Percentiles rank a stretch among this genome's conserved stretches.
These are phyloP conservation scores for Tromatobia lineatoria DNA, from an alignment of 2,888 invertebrate genomes.

Conservation along the genomic window DNA sequence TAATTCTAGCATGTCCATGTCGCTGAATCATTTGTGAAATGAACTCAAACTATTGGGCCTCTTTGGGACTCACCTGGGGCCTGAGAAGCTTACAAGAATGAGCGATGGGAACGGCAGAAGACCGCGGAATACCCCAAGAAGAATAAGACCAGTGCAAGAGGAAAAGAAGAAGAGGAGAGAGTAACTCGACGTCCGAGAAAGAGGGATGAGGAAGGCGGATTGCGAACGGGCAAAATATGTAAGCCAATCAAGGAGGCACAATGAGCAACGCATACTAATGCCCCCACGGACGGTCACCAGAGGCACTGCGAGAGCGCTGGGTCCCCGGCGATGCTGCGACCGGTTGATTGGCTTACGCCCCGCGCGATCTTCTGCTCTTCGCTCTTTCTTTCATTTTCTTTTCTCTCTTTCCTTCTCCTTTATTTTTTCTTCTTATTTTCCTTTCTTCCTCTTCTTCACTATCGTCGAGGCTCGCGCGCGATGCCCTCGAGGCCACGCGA, in stretches of 20 bases:
- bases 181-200: constrained; percentile 19
- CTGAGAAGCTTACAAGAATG: not conserved
- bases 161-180: not conserved
- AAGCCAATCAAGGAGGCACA: constrained; percentile 70
- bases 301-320: constrained; percentile 43
- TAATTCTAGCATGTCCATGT: not conserved
- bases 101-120: not conserved
- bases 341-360: constrained; percentile 71
- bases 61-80: constrained; percentile 3
- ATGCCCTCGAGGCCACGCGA: constrained; percentile 60
- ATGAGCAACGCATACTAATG: constrained; percentile 72
- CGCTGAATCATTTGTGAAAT: not conserved
- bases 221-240: constrained; percentile 65
- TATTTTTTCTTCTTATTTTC: constrained; percentile 30
- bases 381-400: constrained; percentile 32
- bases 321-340: constrained; percentile 65
- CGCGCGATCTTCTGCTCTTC: constrained; percentile 57
- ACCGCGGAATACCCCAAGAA: constrained; percentile 1
- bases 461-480: constrained; percentile 38
- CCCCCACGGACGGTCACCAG: constrained; percentile 59
- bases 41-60: not conserved
- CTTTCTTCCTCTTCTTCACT: constrained; percentile 41
- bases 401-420: constrained; percentile 37
- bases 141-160: constrained; percentile 6
- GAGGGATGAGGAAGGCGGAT: constrained; percentile 44